Conservation (phyloP, 2,797 vertebrate genomes). For the Tinamus major region DNA sequence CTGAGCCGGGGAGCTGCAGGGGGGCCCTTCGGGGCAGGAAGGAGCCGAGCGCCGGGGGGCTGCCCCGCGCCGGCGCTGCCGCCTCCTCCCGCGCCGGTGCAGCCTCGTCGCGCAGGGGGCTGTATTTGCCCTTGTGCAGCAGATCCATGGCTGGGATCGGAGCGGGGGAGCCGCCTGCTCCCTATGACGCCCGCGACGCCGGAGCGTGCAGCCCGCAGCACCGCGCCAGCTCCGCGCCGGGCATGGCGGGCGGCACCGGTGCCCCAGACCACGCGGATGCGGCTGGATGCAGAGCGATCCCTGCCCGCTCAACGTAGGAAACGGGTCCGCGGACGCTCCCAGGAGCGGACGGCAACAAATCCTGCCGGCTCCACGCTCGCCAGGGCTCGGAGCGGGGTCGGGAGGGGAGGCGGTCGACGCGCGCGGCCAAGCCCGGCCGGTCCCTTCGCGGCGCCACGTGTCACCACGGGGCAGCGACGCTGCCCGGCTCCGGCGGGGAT, state of each 20-base stretch:
- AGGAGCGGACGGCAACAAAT: too few relatives aligned
- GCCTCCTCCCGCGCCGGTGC: slow-evolving; percentile 88
- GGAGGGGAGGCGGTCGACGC: too few relatives aligned
- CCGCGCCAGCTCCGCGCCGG: rapidly evolving
- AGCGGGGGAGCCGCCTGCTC: too few relatives aligned
- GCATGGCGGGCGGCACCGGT: background rate
- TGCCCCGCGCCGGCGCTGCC: slow-evolving; percentile 59
- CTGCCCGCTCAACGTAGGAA: background rate
- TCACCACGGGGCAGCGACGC: background rate
- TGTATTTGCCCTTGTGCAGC: slow-evolving; percentile 93
- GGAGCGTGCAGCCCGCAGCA: background rate
- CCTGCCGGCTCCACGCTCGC: too few relatives aligned
- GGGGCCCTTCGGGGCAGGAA: slow-evolving; percentile 95
- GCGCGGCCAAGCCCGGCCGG: too few relatives aligned
- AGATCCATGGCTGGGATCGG: slow-evolving; percentile 85
- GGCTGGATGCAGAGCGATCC: background rate
- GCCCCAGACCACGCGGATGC: background rate
- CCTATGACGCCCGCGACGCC: background rate
- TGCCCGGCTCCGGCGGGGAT: background rate
- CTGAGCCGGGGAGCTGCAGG: slow-evolving; percentile 83
- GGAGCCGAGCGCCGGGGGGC: slow-evolving; percentile 95
- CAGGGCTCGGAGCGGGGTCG: too few relatives aligned
- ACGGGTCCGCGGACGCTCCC: background rate
- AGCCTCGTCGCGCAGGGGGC: slow-evolving; percentile 92
- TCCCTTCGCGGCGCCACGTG: too few relatives aligned